Percentiles rank a stretch among this genome's conserved stretches.
These are phyloP conservation scores for Thamnophis sirtalis DNA, from an alignment of 2,113 vertebrate genomes.

Conservation along the genomic window DNA sequence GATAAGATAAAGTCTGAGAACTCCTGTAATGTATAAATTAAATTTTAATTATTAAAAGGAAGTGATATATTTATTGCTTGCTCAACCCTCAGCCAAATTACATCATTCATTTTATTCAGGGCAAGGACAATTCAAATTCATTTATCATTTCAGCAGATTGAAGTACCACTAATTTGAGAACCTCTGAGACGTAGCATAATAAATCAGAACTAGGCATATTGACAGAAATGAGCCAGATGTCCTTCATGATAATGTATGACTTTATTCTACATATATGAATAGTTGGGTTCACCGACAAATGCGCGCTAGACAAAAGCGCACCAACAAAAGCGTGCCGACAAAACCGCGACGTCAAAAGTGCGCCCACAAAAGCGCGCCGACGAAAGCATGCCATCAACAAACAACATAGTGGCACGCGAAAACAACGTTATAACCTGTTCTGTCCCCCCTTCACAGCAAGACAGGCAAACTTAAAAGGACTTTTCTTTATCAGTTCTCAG, in stretches of 20 bases:
- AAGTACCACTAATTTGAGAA: neutral
- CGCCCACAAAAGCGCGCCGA: too few species aligned
- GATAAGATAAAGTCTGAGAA: neutral
- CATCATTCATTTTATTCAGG: neutral
- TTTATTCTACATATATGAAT: neutral
- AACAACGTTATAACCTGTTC: too few species aligned
- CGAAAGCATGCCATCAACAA: too few species aligned
- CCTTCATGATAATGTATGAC: neutral
- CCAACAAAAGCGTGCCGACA: too few species aligned
- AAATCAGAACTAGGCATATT: neutral
- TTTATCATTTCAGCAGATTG: neutral
- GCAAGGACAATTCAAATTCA: neutral
- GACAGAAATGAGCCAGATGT: neutral
- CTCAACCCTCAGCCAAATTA: neutral
- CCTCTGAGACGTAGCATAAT: neutral
- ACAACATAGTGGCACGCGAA: too few species aligned
- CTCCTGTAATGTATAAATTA: neutral
- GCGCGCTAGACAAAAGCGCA: too few species aligned
- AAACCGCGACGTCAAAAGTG: too few species aligned
- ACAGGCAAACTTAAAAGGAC: too few species aligned
- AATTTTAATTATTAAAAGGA: neutral
- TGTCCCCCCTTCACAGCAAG: too few species aligned
- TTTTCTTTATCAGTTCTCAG: too few species aligned
- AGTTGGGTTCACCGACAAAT: too few species aligned
- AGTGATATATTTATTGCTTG: neutral